Percentiles rank a stretch among this genome's conserved stretches.
These are phyloP conservation scores for Todiramphus chloris DNA, from an alignment of 2,113 vertebrate species.

Conservation along the genomic window DNA sequence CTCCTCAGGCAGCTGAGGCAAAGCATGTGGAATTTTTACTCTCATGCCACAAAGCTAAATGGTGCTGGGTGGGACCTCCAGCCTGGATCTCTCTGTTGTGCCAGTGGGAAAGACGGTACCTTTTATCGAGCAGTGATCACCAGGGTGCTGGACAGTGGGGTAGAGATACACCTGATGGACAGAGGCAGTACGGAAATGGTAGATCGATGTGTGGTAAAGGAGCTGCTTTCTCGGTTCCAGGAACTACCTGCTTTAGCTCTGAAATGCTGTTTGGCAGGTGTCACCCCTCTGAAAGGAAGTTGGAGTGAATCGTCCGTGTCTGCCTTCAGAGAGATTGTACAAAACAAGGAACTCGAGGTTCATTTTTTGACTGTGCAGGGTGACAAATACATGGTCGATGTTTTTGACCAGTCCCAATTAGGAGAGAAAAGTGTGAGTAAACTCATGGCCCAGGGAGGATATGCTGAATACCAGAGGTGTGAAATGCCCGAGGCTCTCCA, in stretches of 20 bases:
- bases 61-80: slow-evolving; percentile 65
- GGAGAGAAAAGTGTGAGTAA: slow-evolving; percentile 80
- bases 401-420: slow-evolving; percentile 75
- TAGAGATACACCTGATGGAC: slow-evolving; percentile 85
- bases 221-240: slow-evolving; percentile 78
- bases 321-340: slow-evolving; percentile 82
- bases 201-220: slow-evolving; percentile 66
- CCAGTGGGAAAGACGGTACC: slow-evolving; percentile 76
- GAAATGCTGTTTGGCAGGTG: slow-evolving; percentile 80
- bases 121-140: slow-evolving; percentile 83
- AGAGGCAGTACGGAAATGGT: slow-evolving; percentile 80
- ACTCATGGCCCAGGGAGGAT: slow-evolving; percentile 75
- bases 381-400: slow-evolving; percentile 76
- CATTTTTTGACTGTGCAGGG: slow-evolving; percentile 67
- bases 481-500: not conserved
- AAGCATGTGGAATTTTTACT: slow-evolving; percentile 79
- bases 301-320: slow-evolving; percentile 82
- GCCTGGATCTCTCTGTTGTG: slow-evolving; percentile 83
- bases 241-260: slow-evolving; percentile 81
- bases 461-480: slow-evolving; percentile 70
- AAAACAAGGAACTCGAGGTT: slow-evolving; percentile 80
- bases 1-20: slow-evolving; percentile 79
- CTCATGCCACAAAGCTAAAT: slow-evolving; percentile 52
- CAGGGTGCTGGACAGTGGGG: slow-evolving; percentile 57
- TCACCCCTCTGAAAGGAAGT: slow-evolving; percentile 67